phyloP scores from a whole-genome alignment of 2,113 vertebrate genomes.

The Pavo muticus region DNA sequence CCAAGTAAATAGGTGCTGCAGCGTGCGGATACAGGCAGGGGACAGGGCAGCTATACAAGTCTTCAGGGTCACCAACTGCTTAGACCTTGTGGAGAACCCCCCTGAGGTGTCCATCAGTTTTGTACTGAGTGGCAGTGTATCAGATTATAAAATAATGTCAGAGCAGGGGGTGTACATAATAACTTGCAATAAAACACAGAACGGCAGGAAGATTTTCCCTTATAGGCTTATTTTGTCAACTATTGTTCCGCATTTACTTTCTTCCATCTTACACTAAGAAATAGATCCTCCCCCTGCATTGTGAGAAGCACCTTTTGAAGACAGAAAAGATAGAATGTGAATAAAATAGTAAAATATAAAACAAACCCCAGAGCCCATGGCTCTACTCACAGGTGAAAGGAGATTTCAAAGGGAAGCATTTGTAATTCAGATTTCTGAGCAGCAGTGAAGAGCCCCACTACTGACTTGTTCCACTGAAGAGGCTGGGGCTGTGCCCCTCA shows the following conservation, averaged over 20 bases:
- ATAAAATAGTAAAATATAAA: slow-evolving; percentile 37
- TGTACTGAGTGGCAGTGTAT: neutral
- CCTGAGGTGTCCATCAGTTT: neutral
- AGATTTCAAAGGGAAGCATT: slow-evolving; percentile 11
- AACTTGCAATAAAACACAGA: slow-evolving; percentile 14
- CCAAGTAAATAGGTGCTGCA: neutral
- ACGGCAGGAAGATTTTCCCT: slow-evolving; percentile 20
- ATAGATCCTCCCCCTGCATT: slow-evolving; percentile 57
- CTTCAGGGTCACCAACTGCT: neutral
- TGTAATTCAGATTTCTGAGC: neutral
- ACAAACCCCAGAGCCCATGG: neutral
- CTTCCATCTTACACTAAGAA: slow-evolving; percentile 42
- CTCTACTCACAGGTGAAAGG: neutral
- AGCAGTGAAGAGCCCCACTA: neutral
- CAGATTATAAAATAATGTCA: slow-evolving; percentile 28
- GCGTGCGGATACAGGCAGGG: neutral
- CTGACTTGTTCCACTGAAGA: neutral
- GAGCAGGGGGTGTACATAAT: slow-evolving; percentile 18
- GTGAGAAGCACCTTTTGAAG: slow-evolving; percentile 49
- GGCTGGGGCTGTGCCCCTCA: neutral
- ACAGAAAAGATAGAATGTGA: neutral
- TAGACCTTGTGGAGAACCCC: neutral
- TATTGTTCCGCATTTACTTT: slow-evolving; percentile 59
- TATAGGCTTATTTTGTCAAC: slow-evolving; percentile 53
- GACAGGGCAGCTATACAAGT: neutral